Conservation (phyloP, 2,797 vertebrate species). For the Glossophaga mutica region DNA sequence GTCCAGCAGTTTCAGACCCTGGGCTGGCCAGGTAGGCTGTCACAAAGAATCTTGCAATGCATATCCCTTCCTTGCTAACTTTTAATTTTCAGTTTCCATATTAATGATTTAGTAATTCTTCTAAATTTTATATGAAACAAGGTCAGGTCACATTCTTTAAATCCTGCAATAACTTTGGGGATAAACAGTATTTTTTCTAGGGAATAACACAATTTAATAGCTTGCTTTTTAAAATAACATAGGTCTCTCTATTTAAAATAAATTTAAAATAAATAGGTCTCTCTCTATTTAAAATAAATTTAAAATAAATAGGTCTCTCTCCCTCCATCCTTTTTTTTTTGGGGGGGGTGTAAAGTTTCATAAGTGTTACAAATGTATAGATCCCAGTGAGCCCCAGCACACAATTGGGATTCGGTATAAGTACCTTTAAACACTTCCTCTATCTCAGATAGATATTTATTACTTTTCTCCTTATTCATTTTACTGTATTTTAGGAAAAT, state of each 20-base stretch:
- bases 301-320: too few species aligned
- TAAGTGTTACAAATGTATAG: not conserved
- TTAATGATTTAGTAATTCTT: not conserved
- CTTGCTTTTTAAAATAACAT: not conserved
- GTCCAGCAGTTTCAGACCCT: accelerated
- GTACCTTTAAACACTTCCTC: not conserved
- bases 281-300: too few species aligned
- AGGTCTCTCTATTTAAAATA: too few species aligned
- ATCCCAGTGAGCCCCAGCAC: not conserved
- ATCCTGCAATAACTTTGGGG: not conserved
- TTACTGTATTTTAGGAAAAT: not conserved
- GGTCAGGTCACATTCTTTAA: not conserved
- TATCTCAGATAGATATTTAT: not conserved
- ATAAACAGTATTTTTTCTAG: not conserved
- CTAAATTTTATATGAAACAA: not conserved
- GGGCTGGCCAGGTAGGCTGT: accelerated
- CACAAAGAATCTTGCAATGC: too few species aligned
- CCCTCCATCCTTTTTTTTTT: not conserved
- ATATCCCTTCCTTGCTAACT: accelerated
- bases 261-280: too few species aligned
- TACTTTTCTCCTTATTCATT: not conserved
- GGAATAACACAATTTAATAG: too few species aligned
- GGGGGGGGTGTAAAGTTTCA: not conserved
- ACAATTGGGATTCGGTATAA: accelerated
- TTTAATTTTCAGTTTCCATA: not conserved